Evolutionary conservation across 2,797 vertebrate species (phyloP), one percentile per base, ranked within the genome.

Genomic region (Lophius americanus): DNA sequence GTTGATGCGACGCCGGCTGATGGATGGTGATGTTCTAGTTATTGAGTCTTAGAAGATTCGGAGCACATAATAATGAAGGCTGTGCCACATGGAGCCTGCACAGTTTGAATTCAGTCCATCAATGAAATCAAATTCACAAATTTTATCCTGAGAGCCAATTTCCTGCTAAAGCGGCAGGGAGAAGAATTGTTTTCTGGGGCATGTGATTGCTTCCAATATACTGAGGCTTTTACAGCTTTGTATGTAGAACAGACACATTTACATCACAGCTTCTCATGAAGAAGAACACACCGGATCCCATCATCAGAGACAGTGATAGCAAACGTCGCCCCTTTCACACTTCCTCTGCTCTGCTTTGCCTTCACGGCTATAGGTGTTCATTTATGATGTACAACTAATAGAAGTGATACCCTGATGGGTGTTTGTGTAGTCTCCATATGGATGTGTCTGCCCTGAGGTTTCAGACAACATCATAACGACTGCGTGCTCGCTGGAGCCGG

Each of bases 381-480:
- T 78, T 84, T 81, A 73, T 70, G 62, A 69, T 58, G 69, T 61
- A 58, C 54, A 48, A 67, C 60, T 74, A 73, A 78, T 69, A 69
- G 48, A 75, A 55, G 42, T 33, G 33, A 4, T 38, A 46, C 60
- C 23, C 42, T 41, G 53, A 60, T 78, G 63, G 35, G 55, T 70
- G 65, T 70, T 43, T 70, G n/a, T 67, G 70, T 61, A 37, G 48
- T 68, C 47, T 70, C 55, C 6, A 5, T 68, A 61, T 62, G 46
- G 65, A 64, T 78, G 46, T 76, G 63, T 86, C 70, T 50, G 64
- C 76, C 68, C 72, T 61, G 54, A 84, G 73, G 83, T 62, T 82
- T 81, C 54, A 69, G 64, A 78, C 73, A 59, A 66, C 59, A 65
- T 54, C 79, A 71, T 68, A 53, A 59, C 57, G 68, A 78, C 46